Percentiles rank a stretch among this genome's conserved stretches.
Conservation (phyloP, 23 tunicate genomes). For the Aplidium turbinatum region DNA sequence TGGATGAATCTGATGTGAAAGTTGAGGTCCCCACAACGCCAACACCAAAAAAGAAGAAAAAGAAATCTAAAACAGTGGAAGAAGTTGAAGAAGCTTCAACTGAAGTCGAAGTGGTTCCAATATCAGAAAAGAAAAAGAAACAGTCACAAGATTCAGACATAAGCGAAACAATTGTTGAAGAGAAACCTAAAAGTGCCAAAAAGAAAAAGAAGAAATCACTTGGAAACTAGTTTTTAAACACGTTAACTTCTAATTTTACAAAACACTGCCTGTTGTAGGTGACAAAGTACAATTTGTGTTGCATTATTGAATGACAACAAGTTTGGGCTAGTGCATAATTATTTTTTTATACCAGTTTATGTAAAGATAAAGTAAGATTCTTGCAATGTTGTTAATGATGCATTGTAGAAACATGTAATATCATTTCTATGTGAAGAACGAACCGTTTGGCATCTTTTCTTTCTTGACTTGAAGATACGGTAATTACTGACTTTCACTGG, state of each 20-base stretch:
- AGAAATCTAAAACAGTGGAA: constrained; percentile 22
- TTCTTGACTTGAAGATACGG: too few relatives aligned
- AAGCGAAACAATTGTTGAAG: neutral
- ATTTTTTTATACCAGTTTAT: too few relatives aligned
- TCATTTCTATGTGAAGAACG: too few relatives aligned
- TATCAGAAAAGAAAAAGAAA: constrained; percentile 50
- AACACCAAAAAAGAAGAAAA: constrained; percentile 27
- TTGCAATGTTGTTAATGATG: too few relatives aligned
- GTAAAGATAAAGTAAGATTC: too few relatives aligned
- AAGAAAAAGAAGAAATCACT: constrained; percentile 30
- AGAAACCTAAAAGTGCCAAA: neutral
- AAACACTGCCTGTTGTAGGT: neutral
- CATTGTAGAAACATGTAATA: too few relatives aligned
- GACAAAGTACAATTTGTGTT: too few relatives aligned
- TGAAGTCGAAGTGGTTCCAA: constrained; percentile 31
- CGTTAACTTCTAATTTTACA: neutral
- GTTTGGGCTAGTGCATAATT: too few relatives aligned
- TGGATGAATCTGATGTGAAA: constrained; percentile 4
- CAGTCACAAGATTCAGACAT: neutral
- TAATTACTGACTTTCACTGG: too few relatives aligned
- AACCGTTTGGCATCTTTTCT: too few relatives aligned
- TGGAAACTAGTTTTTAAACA: neutral
- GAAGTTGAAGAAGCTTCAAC: neutral
- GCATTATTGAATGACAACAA: too few relatives aligned
- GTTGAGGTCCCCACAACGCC: constrained; percentile 3